phyloP scores from a whole-genome alignment of 2,888 invertebrate genomes.

The Pseudeuparius sepicola region DNA sequence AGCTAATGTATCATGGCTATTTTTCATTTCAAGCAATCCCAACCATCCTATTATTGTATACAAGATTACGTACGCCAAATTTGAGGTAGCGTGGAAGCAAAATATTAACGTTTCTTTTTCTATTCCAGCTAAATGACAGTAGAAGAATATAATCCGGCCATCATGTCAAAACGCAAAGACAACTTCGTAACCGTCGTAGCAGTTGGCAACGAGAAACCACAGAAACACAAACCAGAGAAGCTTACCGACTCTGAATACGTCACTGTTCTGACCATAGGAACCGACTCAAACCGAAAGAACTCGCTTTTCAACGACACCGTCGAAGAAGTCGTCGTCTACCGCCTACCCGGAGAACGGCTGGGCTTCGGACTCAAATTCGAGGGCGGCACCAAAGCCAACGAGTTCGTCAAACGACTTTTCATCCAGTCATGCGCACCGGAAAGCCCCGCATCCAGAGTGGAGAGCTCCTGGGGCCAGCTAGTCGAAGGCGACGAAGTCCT shows the following conservation, averaged over 20 bases:
- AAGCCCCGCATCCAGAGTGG: slow-evolving; percentile 78
- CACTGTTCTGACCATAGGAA: slow-evolving; percentile 52
- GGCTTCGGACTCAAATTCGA: slow-evolving; percentile 90
- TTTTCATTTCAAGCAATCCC: too few species aligned
- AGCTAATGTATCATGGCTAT: too few species aligned
- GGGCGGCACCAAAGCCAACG: slow-evolving; percentile 74
- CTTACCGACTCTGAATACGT: slow-evolving; percentile 32
- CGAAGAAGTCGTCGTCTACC: slow-evolving; percentile 70
- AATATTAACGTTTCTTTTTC: too few species aligned
- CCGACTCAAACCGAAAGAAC: slow-evolving; percentile 30
- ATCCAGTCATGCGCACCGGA: slow-evolving; percentile 83
- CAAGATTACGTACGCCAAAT: too few species aligned
- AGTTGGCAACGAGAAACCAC: slow-evolving; percentile 42
- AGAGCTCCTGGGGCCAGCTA: slow-evolving; percentile 73
- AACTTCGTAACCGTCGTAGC: slow-evolving; percentile 53
- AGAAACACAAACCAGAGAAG: slow-evolving; percentile 25
- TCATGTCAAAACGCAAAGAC: slow-evolving; percentile 24
- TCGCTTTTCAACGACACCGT: slow-evolving; percentile 39
- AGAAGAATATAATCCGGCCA: too few species aligned
- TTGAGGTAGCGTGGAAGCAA: too few species aligned
- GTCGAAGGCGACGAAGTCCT: slow-evolving; percentile 84
- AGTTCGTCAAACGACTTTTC: slow-evolving; percentile 69
- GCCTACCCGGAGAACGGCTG: slow-evolving; percentile 80
- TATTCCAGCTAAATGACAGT: too few species aligned
- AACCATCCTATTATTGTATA: too few species aligned